Base-by-base conservation (phyloP, 2,888 invertebrate species). In the Hofmannophila pseudospretella region DNA sequence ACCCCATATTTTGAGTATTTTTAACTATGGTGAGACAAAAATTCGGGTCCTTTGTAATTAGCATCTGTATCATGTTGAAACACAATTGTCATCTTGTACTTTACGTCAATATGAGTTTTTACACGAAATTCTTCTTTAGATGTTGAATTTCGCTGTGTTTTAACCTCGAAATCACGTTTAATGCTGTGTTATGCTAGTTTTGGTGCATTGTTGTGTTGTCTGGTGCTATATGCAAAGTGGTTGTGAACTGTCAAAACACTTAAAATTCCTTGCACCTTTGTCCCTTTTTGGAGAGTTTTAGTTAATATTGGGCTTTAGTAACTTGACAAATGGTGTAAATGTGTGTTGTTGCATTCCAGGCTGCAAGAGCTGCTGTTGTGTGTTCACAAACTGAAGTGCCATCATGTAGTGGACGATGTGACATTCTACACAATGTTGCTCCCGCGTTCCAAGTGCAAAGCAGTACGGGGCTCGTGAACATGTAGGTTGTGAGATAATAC, bases 381-480 rank as follows among this genome's bases (percentile, higher is more conserved):
- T 54, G 53, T 49, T 49, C 54, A 42, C 59, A 67, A 67, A 74
- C 52, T 81, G 59, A 81, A 76, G 75, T 78, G 74, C 62, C 71
- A 74, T 58, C 72, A 79, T 81, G 76, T 80, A 75, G 78, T 77
- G 64, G 74, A 73, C 58, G 72, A 77, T 79, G 80, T 81, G 73
- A 84, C 80, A 70, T 82, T 80, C 53, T 80, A 82, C 72, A 85
- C 82, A 45, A 85, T 84, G 84, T 66, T 85, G 57, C 69, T 85
- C 45, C 82, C 84, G 39, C 82, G 82, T 53, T 85, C 82, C 51
- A 85, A 84, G 81, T 84, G 82, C 68, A 84, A 82, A 80, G 77
- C 65, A 54, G 69, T 70, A 58, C 66, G 68, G 54, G 69, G 65
- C 59, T 75, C 69, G 68, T 82, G 73, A 86, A 79, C 82, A 86